Evolutionary conservation across 2,113 vertebrate species (phyloP).

Genomic region (Takifugu flavidus): DNA sequence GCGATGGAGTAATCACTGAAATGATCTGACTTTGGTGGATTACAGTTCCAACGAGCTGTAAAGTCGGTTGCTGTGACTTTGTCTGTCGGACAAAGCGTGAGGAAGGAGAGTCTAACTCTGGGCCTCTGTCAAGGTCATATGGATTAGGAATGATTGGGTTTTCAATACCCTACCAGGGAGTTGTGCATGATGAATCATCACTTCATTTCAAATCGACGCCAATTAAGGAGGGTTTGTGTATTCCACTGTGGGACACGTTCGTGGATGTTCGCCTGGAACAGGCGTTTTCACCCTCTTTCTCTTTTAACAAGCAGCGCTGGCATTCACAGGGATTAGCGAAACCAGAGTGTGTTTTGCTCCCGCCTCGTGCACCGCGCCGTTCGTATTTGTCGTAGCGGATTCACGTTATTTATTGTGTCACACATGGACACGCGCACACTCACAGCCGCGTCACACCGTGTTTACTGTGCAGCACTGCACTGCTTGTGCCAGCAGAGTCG

Average conservation of each 20-base stretch:
- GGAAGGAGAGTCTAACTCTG: conserved; percentile 48
- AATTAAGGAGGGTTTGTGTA: conserved; percentile 73
- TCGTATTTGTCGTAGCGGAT: conserved; percentile 37
- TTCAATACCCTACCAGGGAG: conserved; percentile 69
- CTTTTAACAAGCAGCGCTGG: conserved; percentile 50
- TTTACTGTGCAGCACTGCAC: conserved; percentile 44
- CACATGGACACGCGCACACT: conserved; percentile 30
- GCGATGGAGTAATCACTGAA: conserved; percentile 68
- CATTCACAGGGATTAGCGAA: conserved; percentile 62
- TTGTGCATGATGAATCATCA: conserved; percentile 74
- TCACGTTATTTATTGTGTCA: conserved; percentile 29
- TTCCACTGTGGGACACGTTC: conserved; percentile 56
- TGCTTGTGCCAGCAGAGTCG: conserved; percentile 61
- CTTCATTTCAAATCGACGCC: conserved; percentile 70
- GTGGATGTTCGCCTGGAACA: conserved; percentile 50
- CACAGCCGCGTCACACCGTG: conserved; percentile 48
- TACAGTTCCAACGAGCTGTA: conserved; percentile 51
- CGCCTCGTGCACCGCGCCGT: conserved; percentile 14
- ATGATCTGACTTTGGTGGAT: conserved; percentile 70
- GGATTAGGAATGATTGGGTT: conserved; percentile 74
- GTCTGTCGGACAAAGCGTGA: conserved; percentile 42
- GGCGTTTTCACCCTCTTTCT: conserved; percentile 42
- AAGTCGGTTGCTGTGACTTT: conserved; percentile 58
- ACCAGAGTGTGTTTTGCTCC: conserved; percentile 14
- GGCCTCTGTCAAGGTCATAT: conserved; percentile 71